Percentiles rank a stretch among this genome's conserved stretches.
These are phyloP conservation scores for Drosophila littoralis DNA, from an alignment of 1,140 invertebrate genomes.

Conservation along the genomic window DNA sequence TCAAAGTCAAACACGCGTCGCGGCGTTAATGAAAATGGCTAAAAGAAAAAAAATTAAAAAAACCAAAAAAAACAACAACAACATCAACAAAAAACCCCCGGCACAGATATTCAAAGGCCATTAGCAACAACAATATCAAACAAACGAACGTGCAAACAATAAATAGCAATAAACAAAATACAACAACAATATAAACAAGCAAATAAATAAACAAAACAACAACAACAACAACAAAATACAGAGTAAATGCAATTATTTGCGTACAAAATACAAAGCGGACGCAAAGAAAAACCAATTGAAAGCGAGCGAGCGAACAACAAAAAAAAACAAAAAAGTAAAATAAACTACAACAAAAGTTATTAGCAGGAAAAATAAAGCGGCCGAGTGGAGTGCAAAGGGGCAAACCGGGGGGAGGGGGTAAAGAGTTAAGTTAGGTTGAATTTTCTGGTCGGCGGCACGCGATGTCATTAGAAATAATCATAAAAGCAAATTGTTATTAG, in stretches of 20 bases:
- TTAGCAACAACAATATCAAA: conserved; percentile 41
- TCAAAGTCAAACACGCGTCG: conserved; percentile 42
- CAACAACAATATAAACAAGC: conserved; percentile 32
- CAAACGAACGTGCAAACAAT: conserved; percentile 13
- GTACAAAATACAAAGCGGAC: conserved; percentile 2
- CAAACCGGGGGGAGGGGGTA: background rate
- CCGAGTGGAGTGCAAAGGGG: background rate
- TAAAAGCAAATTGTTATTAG: conserved; percentile 49
- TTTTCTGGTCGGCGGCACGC: conserved; percentile 40
- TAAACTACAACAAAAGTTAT: conserved; percentile 21
- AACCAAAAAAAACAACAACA: conserved; percentile 6
- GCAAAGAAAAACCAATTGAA: conserved; percentile 14
- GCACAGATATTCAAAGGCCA: conserved; percentile 51
- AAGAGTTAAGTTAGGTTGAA: background rate
- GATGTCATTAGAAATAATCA: conserved; percentile 67
- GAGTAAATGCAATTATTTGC: conserved; percentile 16
- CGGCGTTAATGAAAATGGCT: conserved; percentile 38
- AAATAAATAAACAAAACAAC: conserved; percentile 29
- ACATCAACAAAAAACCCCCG: background rate
- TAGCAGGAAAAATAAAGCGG: conserved; percentile 33
- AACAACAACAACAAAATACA: conserved; percentile 14
- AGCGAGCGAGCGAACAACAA: background rate
- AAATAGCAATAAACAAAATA: conserved; percentile 24
- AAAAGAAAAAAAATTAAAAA: conserved; percentile 15
- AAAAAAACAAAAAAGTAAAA: conserved; percentile 16